Conservation (phyloP, 2,888 invertebrate species). For the Beris morrisii region DNA sequence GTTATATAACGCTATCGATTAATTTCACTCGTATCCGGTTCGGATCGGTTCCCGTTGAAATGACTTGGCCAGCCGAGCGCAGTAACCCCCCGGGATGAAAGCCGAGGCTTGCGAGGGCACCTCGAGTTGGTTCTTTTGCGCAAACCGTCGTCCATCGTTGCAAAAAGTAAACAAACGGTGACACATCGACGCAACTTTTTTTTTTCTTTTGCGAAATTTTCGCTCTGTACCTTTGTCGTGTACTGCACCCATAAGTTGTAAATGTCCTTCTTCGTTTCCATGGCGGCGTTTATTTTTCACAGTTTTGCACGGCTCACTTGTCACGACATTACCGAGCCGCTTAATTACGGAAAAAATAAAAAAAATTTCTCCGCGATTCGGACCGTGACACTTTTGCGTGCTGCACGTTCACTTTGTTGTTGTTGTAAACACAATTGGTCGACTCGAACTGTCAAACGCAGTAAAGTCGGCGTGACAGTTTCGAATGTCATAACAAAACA, state of each 20-base stretch:
- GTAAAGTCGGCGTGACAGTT: neutral
- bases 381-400: neutral
- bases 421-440: constrained; percentile 22
- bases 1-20: no score
- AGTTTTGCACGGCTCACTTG: neutral
- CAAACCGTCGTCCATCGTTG: constrained; percentile 6
- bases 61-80: neutral
- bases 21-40: neutral
- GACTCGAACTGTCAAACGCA: neutral
- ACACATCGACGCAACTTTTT: constrained; percentile 18
- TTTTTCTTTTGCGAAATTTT: constrained; percentile 2
- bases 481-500: no score
- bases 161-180: constrained; percentile 30
- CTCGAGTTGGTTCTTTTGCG: no score
- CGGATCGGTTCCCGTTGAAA: neutral
- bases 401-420: constrained; percentile 19
- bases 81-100: no score
- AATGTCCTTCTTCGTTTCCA: constrained; percentile 58
- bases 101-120: no score
- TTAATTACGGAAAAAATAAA: neutral
- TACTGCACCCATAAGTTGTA: constrained; percentile 61
- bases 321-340: constrained; percentile 9
- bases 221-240: constrained; percentile 57
- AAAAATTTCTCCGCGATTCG: neutral
- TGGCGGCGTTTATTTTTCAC: constrained; percentile 34